phyloP scores from a whole-genome alignment of 2,797 vertebrate genomes.

The Siniperca obscura region DNA sequence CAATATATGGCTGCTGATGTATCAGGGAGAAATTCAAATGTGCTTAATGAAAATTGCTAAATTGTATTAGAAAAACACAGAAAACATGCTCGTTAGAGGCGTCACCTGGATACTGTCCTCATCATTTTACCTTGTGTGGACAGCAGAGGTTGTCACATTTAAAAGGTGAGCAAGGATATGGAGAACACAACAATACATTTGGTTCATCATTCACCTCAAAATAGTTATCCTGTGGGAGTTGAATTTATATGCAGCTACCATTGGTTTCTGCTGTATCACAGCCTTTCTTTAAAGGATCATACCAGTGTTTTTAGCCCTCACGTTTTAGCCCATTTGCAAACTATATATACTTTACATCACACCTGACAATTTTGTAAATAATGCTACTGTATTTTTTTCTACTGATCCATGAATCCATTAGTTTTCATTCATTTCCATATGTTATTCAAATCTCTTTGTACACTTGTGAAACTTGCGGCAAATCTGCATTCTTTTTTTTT shows the following conservation, averaged over 20 bases:
- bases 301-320: not conserved
- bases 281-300: not conserved
- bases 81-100: not conserved
- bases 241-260: not conserved
- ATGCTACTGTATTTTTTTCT: not conserved
- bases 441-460: not conserved
- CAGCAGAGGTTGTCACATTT: not conserved
- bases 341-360: not conserved
- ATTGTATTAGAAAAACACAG: not conserved
- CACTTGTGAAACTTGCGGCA: not conserved
- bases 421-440: not conserved
- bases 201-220: not conserved
- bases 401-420: not conserved
- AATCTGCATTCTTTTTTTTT: not conserved
- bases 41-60: not conserved
- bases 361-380: not conserved
- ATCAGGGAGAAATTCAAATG: not conserved
- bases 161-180: not conserved
- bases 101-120: too few species aligned
- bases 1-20: not conserved
- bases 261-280: not conserved
- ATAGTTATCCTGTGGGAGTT: not conserved
- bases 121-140: not conserved
- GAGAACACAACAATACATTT: not conserved
- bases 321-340: not conserved